These are phyloP conservation scores for Seriola aureovittata DNA, from an alignment of 2,113 vertebrate genomes.

Conservation along the genomic window DNA sequence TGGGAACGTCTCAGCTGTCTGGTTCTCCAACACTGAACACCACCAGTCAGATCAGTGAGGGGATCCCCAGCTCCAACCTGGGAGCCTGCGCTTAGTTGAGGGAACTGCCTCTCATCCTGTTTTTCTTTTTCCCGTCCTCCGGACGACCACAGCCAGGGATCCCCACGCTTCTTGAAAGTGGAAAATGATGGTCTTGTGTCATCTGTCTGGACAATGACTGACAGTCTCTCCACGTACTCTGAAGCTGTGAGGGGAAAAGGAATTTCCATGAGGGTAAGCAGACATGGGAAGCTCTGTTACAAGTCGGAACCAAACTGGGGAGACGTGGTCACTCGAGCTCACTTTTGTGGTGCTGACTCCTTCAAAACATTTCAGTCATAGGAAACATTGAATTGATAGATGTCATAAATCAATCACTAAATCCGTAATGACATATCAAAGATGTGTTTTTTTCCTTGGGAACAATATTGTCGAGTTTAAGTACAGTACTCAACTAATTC, in stretches of 20 bases:
- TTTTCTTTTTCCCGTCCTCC: constrained; percentile 60
- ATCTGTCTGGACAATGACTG: constrained; percentile 57
- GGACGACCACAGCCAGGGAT: constrained; percentile 55
- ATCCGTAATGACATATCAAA: not conserved
- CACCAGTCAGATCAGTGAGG: constrained; percentile 55
- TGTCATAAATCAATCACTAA: constrained; percentile 17
- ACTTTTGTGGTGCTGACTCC: constrained; percentile 40
- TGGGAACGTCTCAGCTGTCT: constrained; percentile 82
- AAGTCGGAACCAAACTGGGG: constrained; percentile 32
- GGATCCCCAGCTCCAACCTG: constrained; percentile 59
- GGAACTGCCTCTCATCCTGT: constrained; percentile 71
- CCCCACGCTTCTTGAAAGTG: constrained; percentile 53
- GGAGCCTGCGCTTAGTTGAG: constrained; percentile 28
- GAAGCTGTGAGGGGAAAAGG: constrained; percentile 46
- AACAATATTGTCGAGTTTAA: not conserved
- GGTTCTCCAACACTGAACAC: constrained; percentile 77
- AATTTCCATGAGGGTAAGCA: constrained; percentile 65
- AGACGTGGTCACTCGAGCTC: constrained; percentile 39
- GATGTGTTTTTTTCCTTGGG: not conserved
- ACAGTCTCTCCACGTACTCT: constrained; percentile 41
- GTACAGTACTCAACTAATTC: not conserved
- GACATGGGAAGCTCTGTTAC: constrained; percentile 53
- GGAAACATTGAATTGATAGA: constrained; percentile 28
- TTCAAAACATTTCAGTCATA: constrained; percentile 22
- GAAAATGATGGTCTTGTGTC: constrained; percentile 73